Evolutionary conservation across 2,113 vertebrate species (phyloP), one percentile per base, ranked within the genome.

Genomic region (Theristicus caerulescens): DNA sequence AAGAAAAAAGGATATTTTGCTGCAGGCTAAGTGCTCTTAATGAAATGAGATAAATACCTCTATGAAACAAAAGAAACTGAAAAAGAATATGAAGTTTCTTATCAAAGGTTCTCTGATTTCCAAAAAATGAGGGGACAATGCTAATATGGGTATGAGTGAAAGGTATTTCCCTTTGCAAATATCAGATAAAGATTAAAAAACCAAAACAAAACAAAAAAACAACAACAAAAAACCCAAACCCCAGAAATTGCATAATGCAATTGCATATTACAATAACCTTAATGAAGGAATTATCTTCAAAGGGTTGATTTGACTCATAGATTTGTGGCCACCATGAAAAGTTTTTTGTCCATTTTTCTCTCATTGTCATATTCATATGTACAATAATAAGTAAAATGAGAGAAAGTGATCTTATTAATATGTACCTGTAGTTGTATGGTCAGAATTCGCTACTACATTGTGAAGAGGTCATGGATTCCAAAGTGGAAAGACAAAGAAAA

Each of bases 171-270:
- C 16, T 16, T 69, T 36, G 11, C 6, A 89, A 86, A 80, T 32
- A 5, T 54, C 18, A 65, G 12, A 58, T 51, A 62, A 90, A 47
- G 3, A 42, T 44, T 10, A 51, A 32, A 40, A 77, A 12, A 32
- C 32, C 12, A 54, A 32, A 13, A 20, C 18, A 47, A 9, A 47
- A 49, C 21, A 7, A 46, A 49, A 11, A 22, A 52, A 52, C 15
- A 49, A 13, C 6, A 11, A 19, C 7, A 13, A 49, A 44, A 9
- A 14, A 2, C 15, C 10, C 11, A 42, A 67, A 1, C 1, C 4
- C 11, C 9, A 71, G 7, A 57, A 81, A 58, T 24, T 19, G 17
- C 2, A 29, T 49, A 80, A 49, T 32, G 13, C 22, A 65, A 51
- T 38, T 4, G 2, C 16, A 42, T 81, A 40, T 74, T 83, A 31